phyloP scores from a whole-genome alignment of 1,140 invertebrate genomes.

The Cepaea nemoralis region DNA sequence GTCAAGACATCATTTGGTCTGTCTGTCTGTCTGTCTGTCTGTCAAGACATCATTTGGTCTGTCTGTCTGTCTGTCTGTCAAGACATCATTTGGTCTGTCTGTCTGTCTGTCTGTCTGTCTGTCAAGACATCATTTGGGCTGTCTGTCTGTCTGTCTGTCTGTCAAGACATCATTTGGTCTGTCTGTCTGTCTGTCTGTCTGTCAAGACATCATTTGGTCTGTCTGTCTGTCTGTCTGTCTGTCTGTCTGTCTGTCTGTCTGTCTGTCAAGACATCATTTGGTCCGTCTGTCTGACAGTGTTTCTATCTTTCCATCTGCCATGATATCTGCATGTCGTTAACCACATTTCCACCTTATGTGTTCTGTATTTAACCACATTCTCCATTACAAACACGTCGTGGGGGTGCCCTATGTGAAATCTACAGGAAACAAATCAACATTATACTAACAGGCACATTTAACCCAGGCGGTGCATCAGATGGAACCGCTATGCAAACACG shows the following conservation, averaged over 20 bases:
- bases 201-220: background rate
- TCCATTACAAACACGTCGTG: too few relatives aligned
- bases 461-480: too few relatives aligned
- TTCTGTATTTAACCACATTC: too few relatives aligned
- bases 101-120: background rate
- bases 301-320: constrained; percentile 9
- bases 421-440: too few relatives aligned
- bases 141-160: constrained; percentile 4
- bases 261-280: background rate
- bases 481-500: too few relatives aligned
- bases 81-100: background rate
- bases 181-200: background rate
- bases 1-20: background rate
- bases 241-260: constrained; percentile 10
- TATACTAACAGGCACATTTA: too few relatives aligned
- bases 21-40: constrained; percentile 10
- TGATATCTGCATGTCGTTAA: background rate
- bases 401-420: too few relatives aligned
- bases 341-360: too few relatives aligned
- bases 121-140: background rate
- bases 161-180: background rate
- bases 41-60: background rate
- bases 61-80: background rate
- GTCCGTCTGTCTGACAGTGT: background rate
- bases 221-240: background rate